phyloP scores from a whole-genome alignment of 1,140 invertebrate genomes.

The Atta texana region DNA sequence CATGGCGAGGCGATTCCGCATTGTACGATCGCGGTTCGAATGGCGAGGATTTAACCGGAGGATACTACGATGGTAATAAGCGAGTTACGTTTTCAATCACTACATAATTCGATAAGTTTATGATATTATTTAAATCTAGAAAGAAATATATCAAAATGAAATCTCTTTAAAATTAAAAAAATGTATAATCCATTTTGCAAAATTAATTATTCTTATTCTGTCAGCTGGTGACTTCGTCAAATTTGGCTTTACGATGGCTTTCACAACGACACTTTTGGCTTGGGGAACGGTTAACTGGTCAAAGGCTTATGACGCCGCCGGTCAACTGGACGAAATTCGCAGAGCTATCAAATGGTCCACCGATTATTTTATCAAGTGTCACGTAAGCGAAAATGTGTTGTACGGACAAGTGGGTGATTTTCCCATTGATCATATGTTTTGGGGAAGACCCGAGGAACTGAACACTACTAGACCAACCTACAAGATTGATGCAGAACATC shows the following conservation, averaged over 20 bases:
- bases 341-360: conserved; percentile 88
- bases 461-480: conserved; percentile 88
- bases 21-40: conserved; percentile 86
- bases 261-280: conserved; percentile 87
- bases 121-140: neutral
- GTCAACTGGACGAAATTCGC: conserved; percentile 83
- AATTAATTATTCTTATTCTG: neutral
- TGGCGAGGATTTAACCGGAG: conserved; percentile 89
- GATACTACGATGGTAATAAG: conserved; percentile 89
- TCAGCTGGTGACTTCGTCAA: conserved; percentile 90
- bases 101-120: conserved; percentile 4
- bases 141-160: neutral
- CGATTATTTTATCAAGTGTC: conserved; percentile 89
- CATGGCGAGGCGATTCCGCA: conserved; percentile 88
- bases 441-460: conserved; percentile 89
- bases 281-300: conserved; percentile 88
- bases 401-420: conserved; percentile 89
- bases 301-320: conserved; percentile 86
- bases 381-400: conserved; percentile 86
- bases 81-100: neutral
- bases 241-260: conserved; percentile 89
- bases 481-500: conserved; percentile 87
- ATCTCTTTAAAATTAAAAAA: neutral
- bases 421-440: conserved; percentile 86
- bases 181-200: neutral